Evolutionary conservation across 2,888 invertebrate species (phyloP), one percentile per base, ranked within the genome.

Genomic region (Notocelia uddmanniana): DNA sequence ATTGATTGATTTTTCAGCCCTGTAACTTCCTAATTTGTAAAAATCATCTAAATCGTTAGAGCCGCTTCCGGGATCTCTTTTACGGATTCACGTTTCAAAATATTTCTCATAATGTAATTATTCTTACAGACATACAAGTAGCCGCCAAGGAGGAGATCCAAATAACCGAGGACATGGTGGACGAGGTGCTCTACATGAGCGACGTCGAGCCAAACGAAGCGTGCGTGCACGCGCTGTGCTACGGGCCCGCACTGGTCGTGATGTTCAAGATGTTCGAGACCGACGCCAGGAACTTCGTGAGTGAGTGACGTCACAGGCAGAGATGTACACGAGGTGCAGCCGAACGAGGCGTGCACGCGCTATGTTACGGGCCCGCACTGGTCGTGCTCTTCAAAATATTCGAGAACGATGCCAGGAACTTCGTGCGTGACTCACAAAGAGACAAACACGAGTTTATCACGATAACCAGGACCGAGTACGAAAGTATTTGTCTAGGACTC

Each of bases 141-240:
- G 82, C 83, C 0, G 91, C 89, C 0, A 93, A 93, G 60, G 93
- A 93, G 41, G 81, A 80, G 0, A 50, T 89, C 0, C 80, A 83
- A 19, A 37, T 93, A 26, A 84, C 83, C 0, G 89, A 91, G 74
- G 81, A 82, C 0, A 72, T 68, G 0, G 81, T 79, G 0, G 83
- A 80, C 26, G 93, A 93, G 70, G 88, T 84, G 0, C 73, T 93
- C 2, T 93, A 93, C 78, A 91, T 93, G 93, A 92, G 93, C 58
- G 93, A 93, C 74, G 84, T 93, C 21, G 91, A 93, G 10, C 85
- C 84, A 0, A 93, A 93, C 77, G 92, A 93, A 67, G 93, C 93
- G 0, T 91, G 92, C 68, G 62, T 91, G 0, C 82, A 92, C 74
- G 82, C 88, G 2, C 81, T 93, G 1, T 76, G 52, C 87, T 64